Evolutionary conservation across 2,113 vertebrate species (phyloP), one percentile per base, ranked within the genome.

Genomic region (Dipodomys spectabilis): DNA sequence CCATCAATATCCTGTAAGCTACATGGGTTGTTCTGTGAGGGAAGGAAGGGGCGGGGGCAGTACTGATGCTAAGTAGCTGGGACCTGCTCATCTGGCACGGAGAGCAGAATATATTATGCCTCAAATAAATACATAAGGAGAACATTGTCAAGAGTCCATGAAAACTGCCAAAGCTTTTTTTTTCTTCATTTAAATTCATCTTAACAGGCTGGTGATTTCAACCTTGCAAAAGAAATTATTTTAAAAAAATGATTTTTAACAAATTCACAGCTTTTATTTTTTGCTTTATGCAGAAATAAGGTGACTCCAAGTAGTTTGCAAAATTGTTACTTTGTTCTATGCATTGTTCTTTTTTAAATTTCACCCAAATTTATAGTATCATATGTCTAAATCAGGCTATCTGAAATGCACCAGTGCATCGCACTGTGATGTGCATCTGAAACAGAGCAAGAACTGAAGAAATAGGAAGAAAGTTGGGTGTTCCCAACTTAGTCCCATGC

Each of bases 111-210:
- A 92, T 30, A 95, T 93, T 82, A 95, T 90, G 53, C 79, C 79
- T 94, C 94, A 95, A 95, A 95, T 96, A 96, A 95, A 94, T 84
- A 96, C 79, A 65, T 68, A 90, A 57, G 75, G 9, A 91, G 82
- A 86, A 93, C 73, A 30, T 83, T 94, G 65, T 92, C 85, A 97
- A 93, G 84, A 95, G 88, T 80, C 87, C 90, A 92, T 85, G 27
- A 95, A 91, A 95, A 95, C 71, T 92, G 94, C 88, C 94, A 92
- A 93, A 93, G 79, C 90, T 77, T 90, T 86, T 89, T 89, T 49
- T 64, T 92, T 89, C 89, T 91, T 92, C 71, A 73, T 90, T 94
- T 94, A 90, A 95, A 97, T 95, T 82, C 80, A 85, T 93, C 53
- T 91, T 74, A 85, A 82, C 71, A 65, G 83, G 49, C 86, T 28